phyloP scores from a whole-genome alignment of 2,113 vertebrate species.

The Galeopterus variegatus region DNA sequence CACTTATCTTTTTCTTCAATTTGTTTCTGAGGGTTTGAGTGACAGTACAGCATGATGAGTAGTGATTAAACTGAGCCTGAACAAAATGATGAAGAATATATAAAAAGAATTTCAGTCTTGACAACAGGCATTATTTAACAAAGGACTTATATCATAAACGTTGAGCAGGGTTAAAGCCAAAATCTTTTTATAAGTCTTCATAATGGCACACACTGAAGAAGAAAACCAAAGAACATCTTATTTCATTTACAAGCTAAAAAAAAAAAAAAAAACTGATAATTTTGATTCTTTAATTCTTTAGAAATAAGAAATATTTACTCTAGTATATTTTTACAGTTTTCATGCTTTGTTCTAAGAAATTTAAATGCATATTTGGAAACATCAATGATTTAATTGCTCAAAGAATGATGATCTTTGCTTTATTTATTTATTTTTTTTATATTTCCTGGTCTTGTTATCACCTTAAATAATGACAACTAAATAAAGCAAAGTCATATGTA shows the following conservation, averaged over 20 bases:
- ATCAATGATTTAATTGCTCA: not conserved
- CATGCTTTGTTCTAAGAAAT: not conserved
- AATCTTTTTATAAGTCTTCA: not conserved
- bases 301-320: not conserved
- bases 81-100: conserved; percentile 2
- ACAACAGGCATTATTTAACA: not conserved
- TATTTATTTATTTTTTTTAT: not conserved
- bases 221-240: not conserved
- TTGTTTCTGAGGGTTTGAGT: not conserved
- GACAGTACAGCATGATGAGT: not conserved
- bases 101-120: conserved; percentile 9
- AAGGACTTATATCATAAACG: not conserved
- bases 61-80: not conserved
- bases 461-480: not conserved
- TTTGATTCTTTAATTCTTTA: not conserved
- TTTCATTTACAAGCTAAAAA: not conserved
- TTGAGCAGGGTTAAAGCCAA: not conserved
- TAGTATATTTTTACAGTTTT: not conserved
- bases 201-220: not conserved
- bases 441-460: not conserved
- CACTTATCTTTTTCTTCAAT: conserved; percentile 40
- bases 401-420: not conserved
- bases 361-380: not conserved
- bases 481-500: not conserved
- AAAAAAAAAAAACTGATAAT: not conserved